These are phyloP conservation scores for Oryzias woworae DNA, from an alignment of 2,113 vertebrate species.

Conservation along the genomic window DNA sequence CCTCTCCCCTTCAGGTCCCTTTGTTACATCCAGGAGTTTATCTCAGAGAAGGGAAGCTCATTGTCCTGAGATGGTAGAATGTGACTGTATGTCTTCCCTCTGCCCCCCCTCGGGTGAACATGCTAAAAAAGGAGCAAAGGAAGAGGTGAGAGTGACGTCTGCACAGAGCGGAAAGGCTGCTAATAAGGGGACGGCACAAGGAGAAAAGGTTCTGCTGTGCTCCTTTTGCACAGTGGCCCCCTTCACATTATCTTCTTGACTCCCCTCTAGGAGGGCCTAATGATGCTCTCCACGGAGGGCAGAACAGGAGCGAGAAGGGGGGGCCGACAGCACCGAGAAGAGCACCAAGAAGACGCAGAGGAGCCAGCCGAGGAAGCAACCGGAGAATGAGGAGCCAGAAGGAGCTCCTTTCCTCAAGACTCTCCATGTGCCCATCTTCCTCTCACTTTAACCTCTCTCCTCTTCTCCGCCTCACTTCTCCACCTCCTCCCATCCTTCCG, in stretches of 20 bases:
- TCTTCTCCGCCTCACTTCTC: conserved; percentile 56
- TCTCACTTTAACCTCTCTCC: conserved; percentile 85
- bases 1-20: conserved; percentile 45
- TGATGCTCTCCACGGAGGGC: conserved; percentile 77
- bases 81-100: conserved; percentile 63
- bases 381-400: conserved; percentile 77
- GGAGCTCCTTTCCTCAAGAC: conserved; percentile 86
- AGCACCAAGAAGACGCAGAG: conserved; percentile 31
- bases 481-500: conserved; percentile 44
- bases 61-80: conserved; percentile 15
- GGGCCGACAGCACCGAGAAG: conserved; percentile 24
- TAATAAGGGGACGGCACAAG: conserved; percentile 89
- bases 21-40: conserved; percentile 65
- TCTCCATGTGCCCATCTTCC: conserved; percentile 69
- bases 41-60: conserved; percentile 42
- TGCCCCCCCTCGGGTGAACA: conserved; percentile 45
- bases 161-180: conserved; percentile 73
- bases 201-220: conserved; percentile 60
- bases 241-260: conserved; percentile 94
- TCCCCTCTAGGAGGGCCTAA: conserved; percentile 88
- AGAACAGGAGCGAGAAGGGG: conserved; percentile 52
- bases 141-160: conserved; percentile 44
- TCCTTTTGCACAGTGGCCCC: conserved; percentile 82
- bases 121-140: conserved; percentile 29
- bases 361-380: conserved; percentile 43